Evolutionary conservation across 2,113 vertebrate species (phyloP).

Genomic region (Clupea harengus): DNA sequence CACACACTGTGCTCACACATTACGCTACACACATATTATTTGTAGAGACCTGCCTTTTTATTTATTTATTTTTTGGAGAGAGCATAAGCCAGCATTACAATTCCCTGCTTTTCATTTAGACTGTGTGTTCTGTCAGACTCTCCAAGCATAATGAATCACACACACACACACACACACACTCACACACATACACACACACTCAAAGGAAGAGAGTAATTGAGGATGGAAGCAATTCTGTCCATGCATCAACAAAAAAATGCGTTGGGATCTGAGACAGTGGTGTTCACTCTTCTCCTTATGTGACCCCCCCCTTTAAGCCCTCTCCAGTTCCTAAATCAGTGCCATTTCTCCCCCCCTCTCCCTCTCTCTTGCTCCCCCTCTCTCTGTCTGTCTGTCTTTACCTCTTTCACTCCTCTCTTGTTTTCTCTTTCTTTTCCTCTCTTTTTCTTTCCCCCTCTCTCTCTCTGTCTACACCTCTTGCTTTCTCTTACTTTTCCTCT

Average conservation of each 20-base stretch:
- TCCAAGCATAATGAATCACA: neutral
- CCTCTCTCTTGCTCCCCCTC: neutral
- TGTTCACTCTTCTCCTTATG: slow-evolving; percentile 44
- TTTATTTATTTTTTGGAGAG: neutral
- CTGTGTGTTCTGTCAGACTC: slow-evolving; percentile 6
- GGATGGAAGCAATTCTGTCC: slow-evolving; percentile 64
- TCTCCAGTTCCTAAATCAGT: slow-evolving; percentile 18
- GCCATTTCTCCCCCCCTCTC: neutral
- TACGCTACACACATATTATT: slow-evolving; percentile 46
- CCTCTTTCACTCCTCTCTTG: neutral
- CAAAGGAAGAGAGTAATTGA: slow-evolving; percentile 42
- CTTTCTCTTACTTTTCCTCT: too few relatives aligned
- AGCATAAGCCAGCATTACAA: slow-evolving; percentile 28
- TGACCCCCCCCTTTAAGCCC: slow-evolving; percentile 31
- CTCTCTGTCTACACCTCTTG: neutral
- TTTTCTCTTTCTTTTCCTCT: neutral
- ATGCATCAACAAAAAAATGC: slow-evolving; percentile 59
- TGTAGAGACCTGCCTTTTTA: slow-evolving; percentile 30
- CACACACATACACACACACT: neutral
- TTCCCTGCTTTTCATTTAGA: slow-evolving; percentile 37
- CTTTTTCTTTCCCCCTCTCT: neutral
- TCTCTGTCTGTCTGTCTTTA: neutral
- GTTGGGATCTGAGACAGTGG: slow-evolving; percentile 61
- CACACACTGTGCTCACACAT: slow-evolving; percentile 27
- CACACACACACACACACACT: neutral